Conservation (phyloP, 1,140 invertebrate genomes). For the Holotrichia oblita region DNA sequence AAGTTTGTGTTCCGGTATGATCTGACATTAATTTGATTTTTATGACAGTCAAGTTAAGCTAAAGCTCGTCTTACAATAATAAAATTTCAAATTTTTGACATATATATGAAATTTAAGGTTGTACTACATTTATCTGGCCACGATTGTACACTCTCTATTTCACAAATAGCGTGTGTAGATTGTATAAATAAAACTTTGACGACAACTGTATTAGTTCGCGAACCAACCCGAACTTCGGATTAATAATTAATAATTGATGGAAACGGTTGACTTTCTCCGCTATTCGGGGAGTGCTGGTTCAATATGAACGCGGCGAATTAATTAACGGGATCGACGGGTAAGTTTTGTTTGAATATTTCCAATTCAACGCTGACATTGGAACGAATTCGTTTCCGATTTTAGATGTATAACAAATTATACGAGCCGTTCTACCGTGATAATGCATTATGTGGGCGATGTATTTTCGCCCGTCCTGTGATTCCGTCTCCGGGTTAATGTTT, state of each 20-base stretch:
- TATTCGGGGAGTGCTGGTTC: not conserved
- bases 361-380: not conserved
- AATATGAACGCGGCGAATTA: not conserved
- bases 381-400: not conserved
- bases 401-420: not conserved
- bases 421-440: not conserved
- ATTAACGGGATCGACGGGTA: not conserved
- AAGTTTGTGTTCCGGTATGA: too few species aligned
- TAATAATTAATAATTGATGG: conserved; percentile 7
- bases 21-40: too few species aligned
- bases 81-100: too few species aligned
- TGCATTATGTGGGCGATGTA: too few species aligned
- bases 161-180: not conserved
- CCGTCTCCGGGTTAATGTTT: too few species aligned
- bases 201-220: not conserved
- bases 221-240: not conserved
- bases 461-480: too few species aligned
- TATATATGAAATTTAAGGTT: too few species aligned
- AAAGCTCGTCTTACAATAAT: too few species aligned
- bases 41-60: too few species aligned
- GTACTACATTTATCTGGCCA: too few species aligned
- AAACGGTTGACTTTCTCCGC: too few species aligned
- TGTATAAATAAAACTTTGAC: not conserved
- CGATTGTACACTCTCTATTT: too few species aligned
- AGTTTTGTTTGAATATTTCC: conserved; percentile 10